Evolutionary conservation across 2,888 invertebrate species (phyloP).

Genomic region (Chalcosyrphus nemorum): DNA sequence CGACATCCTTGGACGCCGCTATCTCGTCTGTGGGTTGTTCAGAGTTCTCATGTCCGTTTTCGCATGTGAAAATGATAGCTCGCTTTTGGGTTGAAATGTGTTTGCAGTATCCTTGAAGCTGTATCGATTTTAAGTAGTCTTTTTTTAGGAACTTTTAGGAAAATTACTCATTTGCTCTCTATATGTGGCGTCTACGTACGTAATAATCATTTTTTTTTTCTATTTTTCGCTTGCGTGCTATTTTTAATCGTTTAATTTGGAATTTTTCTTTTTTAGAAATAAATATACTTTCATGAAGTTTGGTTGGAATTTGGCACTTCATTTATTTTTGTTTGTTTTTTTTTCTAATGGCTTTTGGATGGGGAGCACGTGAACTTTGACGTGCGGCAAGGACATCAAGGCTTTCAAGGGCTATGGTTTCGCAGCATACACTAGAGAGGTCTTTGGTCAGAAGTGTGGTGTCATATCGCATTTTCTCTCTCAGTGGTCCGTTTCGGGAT

Average conservation of each 20-base stretch:
- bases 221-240: not conserved
- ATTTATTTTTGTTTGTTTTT: not conserved
- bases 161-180: not conserved
- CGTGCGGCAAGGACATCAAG: no score
- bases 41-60: not conserved
- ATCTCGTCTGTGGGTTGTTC: no score
- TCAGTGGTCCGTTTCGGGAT: no score
- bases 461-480: no score
- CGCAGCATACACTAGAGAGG: no score
- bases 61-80: not conserved
- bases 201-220: not conserved
- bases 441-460: no score
- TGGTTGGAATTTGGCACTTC: not conserved
- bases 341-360: not conserved
- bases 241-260: not conserved
- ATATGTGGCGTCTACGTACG: slow-evolving; percentile 11
- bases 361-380: not conserved
- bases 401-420: no score
- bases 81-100: not conserved
- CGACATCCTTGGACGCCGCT: no score
- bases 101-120: slow-evolving; percentile 33
- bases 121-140: slow-evolving; percentile 17
- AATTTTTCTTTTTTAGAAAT: not conserved
- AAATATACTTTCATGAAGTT: not conserved
- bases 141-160: not conserved